phyloP scores from a whole-genome alignment of 1,140 invertebrate species.

The Dinoponera quadriceps region DNA sequence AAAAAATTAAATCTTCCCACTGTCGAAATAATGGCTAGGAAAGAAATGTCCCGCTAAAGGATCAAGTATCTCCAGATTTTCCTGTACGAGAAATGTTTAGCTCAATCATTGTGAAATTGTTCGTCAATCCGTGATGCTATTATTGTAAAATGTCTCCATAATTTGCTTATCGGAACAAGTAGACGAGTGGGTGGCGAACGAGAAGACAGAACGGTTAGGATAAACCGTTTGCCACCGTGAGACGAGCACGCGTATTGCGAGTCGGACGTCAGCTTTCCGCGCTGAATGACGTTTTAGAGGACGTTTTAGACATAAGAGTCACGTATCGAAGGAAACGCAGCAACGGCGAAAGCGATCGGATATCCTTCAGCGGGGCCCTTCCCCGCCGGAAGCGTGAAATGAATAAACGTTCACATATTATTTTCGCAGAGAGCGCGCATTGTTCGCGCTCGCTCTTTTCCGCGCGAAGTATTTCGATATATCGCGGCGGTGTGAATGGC shows the following conservation, averaged over 20 bases:
- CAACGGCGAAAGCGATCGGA: conserved; percentile 6
- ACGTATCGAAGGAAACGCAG: conserved; percentile 42
- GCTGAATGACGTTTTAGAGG: conserved; percentile 46
- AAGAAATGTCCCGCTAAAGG: too few relatives aligned
- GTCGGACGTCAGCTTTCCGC: background rate
- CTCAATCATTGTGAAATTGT: too few relatives aligned
- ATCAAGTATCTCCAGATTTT: too few relatives aligned
- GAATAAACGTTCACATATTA: conserved; percentile 54
- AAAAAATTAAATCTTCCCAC: too few relatives aligned
- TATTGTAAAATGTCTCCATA: too few relatives aligned
- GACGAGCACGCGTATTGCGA: conserved; percentile 21
- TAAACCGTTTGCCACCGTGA: conserved; percentile 11
- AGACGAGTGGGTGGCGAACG: background rate
- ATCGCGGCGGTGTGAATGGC: conserved; percentile 17
- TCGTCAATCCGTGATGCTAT: too few relatives aligned
- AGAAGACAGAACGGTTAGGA: conserved; percentile 14
- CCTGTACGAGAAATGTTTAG: too few relatives aligned
- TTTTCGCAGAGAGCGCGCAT: conserved; percentile 38
- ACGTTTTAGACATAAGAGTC: conserved; percentile 54
- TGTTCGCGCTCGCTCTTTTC: conserved; percentile 12
- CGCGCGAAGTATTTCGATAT: conserved; percentile 26
- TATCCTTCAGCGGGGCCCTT: conserved; percentile 39
- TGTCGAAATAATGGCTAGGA: too few relatives aligned
- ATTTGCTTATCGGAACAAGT: too few relatives aligned
- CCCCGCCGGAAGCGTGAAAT: conserved; percentile 33